A percentile compares a stretch with the other conserved stretches of the same genome.
These are phyloP conservation scores for Dorcus parallelipipedus DNA, from an alignment of 2,888 invertebrate genomes.

Conservation along the genomic window DNA sequence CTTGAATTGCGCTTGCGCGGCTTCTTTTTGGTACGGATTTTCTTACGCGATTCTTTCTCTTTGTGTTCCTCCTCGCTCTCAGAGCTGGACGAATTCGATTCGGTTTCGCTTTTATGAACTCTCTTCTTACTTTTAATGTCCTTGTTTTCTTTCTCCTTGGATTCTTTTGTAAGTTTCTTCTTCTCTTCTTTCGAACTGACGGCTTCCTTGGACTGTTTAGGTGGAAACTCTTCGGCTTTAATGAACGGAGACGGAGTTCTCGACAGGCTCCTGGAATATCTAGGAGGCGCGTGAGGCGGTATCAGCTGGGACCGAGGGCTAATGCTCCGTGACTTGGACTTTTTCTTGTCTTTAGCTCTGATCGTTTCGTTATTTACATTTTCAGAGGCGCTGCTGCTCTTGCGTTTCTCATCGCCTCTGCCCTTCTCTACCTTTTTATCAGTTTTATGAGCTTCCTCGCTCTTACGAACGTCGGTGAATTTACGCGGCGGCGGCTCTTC, in stretches of 20 bases:
- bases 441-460: conserved; percentile 38
- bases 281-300: conserved; percentile 45
- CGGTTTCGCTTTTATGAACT: conserved; percentile 44
- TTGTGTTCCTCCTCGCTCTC: conserved; percentile 43
- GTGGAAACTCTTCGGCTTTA: conserved; percentile 61
- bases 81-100: conserved; percentile 45
- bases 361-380: conserved; percentile 26
- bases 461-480: conserved; percentile 41
- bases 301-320: conserved; percentile 42
- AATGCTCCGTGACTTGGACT: conserved; percentile 43
- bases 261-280: conserved; percentile 75
- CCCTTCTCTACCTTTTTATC: conserved; percentile 20
- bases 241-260: conserved; percentile 84
- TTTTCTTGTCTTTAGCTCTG: conserved; percentile 36
- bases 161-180: conserved; percentile 45
- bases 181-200: conserved; percentile 50
- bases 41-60: conserved; percentile 39
- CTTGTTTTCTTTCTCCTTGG: conserved; percentile 37
- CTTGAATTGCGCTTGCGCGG: conserved; percentile 54
- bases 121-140: conserved; percentile 35
- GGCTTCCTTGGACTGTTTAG: conserved; percentile 32
- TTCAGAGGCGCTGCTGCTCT: conserved; percentile 30
- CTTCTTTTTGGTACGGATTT: conserved; percentile 40
- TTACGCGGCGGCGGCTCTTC: conserved; percentile 44
- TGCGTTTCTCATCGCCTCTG: conserved; percentile 28